phyloP scores from a whole-genome alignment of 2,113 vertebrate species.

The Danio rerio region DNA sequence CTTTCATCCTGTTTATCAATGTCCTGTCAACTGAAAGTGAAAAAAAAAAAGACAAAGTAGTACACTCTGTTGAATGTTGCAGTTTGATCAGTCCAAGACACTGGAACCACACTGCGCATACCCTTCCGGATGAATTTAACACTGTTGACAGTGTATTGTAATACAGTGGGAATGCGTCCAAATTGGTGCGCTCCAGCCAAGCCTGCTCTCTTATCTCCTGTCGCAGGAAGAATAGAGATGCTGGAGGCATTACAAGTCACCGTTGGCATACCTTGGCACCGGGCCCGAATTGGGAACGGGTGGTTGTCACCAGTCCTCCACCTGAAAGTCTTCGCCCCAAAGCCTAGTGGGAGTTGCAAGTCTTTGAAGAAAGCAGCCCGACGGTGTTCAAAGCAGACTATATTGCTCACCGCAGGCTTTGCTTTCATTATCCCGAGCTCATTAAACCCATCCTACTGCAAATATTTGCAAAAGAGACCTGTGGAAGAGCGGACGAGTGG shows the following conservation, averaged over 20 bases:
- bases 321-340: conserved; percentile 7
- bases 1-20: not conserved
- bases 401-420: conserved; percentile 28
- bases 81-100: conserved; percentile 16
- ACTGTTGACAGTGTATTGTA: conserved; percentile 55
- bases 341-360: not conserved
- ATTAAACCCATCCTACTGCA: conserved; percentile 21
- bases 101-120: not conserved
- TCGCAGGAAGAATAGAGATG: conserved; percentile 61
- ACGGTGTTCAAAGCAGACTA: not conserved
- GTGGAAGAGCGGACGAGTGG: not conserved
- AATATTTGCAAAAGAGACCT: conserved; percentile 38
- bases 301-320: not conserved
- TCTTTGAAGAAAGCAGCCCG: not conserved
- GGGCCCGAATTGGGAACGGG: not conserved
- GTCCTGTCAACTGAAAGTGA: not conserved
- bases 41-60: not conserved
- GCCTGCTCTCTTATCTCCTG: conserved; percentile 64
- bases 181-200: conserved; percentile 61
- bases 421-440: conserved; percentile 24
- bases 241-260: conserved; percentile 56
- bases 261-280: conserved; percentile 19
- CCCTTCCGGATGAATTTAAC: conserved; percentile 32
- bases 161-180: conserved; percentile 64
- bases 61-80: not conserved